phyloP scores from a whole-genome alignment of 2,888 invertebrate genomes.

The Drosophila borealis region DNA sequence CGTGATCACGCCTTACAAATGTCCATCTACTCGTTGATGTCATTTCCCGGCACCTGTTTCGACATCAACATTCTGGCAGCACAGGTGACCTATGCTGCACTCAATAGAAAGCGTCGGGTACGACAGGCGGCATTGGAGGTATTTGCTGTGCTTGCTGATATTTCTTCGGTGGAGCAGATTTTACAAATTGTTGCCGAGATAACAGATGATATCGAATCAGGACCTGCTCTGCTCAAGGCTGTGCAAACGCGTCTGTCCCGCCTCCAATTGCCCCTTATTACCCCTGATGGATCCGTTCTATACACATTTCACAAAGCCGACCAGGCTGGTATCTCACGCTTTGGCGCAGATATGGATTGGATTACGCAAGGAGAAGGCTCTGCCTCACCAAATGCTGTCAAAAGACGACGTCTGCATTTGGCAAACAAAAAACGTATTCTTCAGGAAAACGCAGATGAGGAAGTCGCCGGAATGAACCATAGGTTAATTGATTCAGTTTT shows the following conservation, averaged over 20 bases:
- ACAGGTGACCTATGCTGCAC: conserved; percentile 84
- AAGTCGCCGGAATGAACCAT: conserved; percentile 7
- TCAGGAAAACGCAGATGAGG: conserved; percentile 31
- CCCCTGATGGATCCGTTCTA: conserved; percentile 90
- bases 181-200: conserved; percentile 88
- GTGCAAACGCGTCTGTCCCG: conserved; percentile 91
- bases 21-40: conserved; percentile 90
- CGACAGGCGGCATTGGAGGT: conserved; percentile 92
- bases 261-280: conserved; percentile 90
- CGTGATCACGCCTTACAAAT: conserved; percentile 91
- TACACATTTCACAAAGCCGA: conserved; percentile 87
- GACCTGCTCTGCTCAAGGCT: conserved; percentile 87
- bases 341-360: conserved; percentile 92
- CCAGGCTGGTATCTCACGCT: conserved; percentile 52
- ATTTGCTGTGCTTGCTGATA: conserved; percentile 91
- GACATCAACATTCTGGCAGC: conserved; percentile 86
- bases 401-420: conserved; percentile 68
- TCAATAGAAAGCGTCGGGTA: conserved; percentile 89
- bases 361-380: conserved; percentile 88
- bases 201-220: conserved; percentile 85
- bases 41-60: conserved; percentile 92
- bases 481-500: conserved; percentile 22
- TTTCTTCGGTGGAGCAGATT: conserved; percentile 88
- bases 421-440: conserved; percentile 27
- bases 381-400: conserved; percentile 86